Percentiles rank a stretch among this genome's conserved stretches.
Evolutionary conservation across 2,113 vertebrate species (phyloP).

Genomic region (Microtus richardsoni): DNA sequence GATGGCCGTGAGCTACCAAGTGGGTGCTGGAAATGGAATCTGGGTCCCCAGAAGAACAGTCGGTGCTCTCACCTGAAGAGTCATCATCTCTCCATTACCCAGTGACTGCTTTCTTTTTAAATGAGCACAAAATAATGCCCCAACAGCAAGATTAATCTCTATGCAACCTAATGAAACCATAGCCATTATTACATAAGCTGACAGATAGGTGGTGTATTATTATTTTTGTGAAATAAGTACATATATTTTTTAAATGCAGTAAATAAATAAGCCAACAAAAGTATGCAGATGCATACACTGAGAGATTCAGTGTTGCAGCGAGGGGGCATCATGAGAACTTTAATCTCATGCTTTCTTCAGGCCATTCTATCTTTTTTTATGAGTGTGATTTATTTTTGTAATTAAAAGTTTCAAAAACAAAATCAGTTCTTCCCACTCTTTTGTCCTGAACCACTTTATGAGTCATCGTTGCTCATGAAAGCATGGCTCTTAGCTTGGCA

Average conservation of each 20-base stretch:
- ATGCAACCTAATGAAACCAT: neutral
- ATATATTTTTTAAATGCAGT: neutral
- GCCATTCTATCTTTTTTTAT: neutral
- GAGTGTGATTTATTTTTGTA: constrained; percentile 23
- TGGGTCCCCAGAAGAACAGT: neutral
- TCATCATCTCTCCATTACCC: neutral
- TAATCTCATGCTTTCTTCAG: neutral
- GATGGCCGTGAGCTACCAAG: neutral
- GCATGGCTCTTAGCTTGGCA: neutral
- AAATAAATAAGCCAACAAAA: neutral
- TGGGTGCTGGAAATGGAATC: neutral
- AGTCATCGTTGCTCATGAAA: neutral
- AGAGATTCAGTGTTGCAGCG: neutral
- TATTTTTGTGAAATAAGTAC: neutral
- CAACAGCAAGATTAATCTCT: neutral
- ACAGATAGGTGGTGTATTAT: neutral
- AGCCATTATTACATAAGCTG: neutral
- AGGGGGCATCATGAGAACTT: neutral
- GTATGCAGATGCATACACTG: no score
- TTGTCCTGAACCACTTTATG: neutral
- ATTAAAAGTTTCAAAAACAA: constrained; percentile 36
- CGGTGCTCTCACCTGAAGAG: neutral
- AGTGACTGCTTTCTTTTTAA: neutral
- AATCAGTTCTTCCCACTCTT: neutral
- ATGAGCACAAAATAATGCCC: neutral